Evolutionary conservation across 2,888 invertebrate genomes (phyloP), one percentile per base, ranked within the genome.

Genomic region (Epinotia ramella): DNA sequence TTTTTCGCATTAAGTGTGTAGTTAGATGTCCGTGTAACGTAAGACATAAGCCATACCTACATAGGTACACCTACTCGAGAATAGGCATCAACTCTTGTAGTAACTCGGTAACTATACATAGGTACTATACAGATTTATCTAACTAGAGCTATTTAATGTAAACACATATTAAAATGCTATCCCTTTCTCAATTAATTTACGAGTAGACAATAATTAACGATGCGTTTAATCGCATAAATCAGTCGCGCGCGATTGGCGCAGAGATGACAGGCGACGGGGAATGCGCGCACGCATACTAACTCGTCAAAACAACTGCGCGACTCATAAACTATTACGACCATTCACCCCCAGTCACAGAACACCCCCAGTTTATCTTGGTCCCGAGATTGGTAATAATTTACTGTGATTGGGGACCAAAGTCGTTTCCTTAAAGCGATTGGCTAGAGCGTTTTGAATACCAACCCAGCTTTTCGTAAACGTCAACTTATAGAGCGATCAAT

Each of bases 221-320:
- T 56, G 62, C 71, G 56, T 56, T 66, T 76, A 71, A 56, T 67
- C 53, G 16, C 12, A 67, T 76, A 71, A 76, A 71, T 76, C 71
- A 62, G 65, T 65, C 70, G 20, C 65, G 46, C 13, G 44, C 60
- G 65, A 75, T 75, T 65, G 62, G 75, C 66, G 65, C 59, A 57
- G 69, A 65, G 70, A 62, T 66, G 75, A 62, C 75, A 62, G 71
- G 40, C 69, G 64, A 33, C 60, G n/a, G 56, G 56, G 71, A 53
- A 66, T 62, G 62, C 66, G 75, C 44, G 7, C 44, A 11, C 60
- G 75, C 75, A 65, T 46, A 4, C 33, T 9, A 28, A 46, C n/a
- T 18, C 60, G 18, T 68, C 53, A 56, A 53, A 53, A 53, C n/a
- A 53, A 7, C n/a, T 53, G 53, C 53, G 53, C n/a, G 16, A 53